Evolutionary conservation across 2,888 invertebrate genomes (phyloP).

Genomic region (Schizaphis graminum): DNA sequence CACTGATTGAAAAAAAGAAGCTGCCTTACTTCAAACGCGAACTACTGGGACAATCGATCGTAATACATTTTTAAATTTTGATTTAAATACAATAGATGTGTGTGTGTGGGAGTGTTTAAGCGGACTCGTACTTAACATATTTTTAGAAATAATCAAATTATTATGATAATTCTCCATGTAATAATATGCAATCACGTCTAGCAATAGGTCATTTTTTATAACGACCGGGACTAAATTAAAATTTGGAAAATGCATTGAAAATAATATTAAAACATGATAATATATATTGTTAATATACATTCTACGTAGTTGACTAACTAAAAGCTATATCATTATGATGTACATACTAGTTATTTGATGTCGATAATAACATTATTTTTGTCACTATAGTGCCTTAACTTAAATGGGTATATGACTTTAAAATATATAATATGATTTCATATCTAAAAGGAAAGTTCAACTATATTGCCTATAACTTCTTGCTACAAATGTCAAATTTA

Average conservation of each 20-base stretch:
- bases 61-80: constrained; percentile 69
- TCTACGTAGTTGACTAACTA: neutral
- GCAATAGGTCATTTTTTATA: neutral
- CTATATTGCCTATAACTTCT: neutral
- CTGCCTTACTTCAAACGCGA: constrained; percentile 78
- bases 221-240: neutral
- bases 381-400: neutral
- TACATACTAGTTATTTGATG: neutral
- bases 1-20: constrained; percentile 77
- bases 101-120: neutral
- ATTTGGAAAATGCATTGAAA: neutral
- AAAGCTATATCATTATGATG: neutral
- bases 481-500: neutral
- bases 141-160: neutral
- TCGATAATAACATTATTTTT: neutral
- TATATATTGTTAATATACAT: neutral
- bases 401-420: neutral
- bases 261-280: neutral
- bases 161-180: neutral
- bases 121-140: neutral
- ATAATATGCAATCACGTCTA: neutral
- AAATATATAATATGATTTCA: neutral
- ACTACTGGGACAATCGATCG: constrained; percentile 76
- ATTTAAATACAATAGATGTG: neutral
- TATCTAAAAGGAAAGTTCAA: neutral